Evolutionary conservation across 2,797 vertebrate genomes (phyloP).

Genomic region (Argentina silus): DNA sequence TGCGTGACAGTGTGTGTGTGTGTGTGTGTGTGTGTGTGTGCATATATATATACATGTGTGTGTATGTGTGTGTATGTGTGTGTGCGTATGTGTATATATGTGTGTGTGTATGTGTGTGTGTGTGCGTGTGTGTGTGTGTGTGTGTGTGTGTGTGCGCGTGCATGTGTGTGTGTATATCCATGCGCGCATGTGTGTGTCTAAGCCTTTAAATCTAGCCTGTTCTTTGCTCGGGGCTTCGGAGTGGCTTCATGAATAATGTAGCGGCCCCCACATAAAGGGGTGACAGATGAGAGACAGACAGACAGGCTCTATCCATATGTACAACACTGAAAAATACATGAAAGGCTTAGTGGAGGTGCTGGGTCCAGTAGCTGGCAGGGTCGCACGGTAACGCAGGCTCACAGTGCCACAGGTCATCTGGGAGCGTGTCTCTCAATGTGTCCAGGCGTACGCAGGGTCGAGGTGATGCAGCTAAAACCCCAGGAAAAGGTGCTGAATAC

Average conservation of each 20-base stretch:
- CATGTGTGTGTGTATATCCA: background rate
- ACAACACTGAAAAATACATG: slow-evolving; percentile 36
- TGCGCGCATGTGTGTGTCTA: slow-evolving; percentile 6
- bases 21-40: too few relatives aligned
- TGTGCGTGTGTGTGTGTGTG: too few relatives aligned
- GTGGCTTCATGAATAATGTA: slow-evolving; percentile 53
- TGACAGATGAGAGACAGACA: slow-evolving; percentile 23
- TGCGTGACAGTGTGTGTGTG: too few relatives aligned
- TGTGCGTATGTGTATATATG: too few relatives aligned
- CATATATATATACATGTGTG: too few relatives aligned
- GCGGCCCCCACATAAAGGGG: slow-evolving; percentile 22
- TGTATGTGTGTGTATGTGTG: too few relatives aligned
- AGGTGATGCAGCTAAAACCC: slow-evolving; percentile 2
- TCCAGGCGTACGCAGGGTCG: background rate
- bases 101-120: too few relatives aligned
- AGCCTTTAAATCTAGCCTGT: slow-evolving; percentile 25
- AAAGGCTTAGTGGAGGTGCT: slow-evolving; percentile 8
- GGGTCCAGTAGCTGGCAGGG: background rate
- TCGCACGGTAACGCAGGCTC: slow-evolving; percentile 14
- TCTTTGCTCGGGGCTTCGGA: slow-evolving; percentile 3
- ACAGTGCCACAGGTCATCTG: slow-evolving; percentile 21
- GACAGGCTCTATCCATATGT: slow-evolving; percentile 8
- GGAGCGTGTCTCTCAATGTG: background rate
- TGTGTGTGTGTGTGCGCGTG: too few relatives aligned
- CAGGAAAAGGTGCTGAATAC: background rate